Base-by-base conservation (phyloP, 2,888 invertebrate genomes). In the Dendrolimus pini region DNA sequence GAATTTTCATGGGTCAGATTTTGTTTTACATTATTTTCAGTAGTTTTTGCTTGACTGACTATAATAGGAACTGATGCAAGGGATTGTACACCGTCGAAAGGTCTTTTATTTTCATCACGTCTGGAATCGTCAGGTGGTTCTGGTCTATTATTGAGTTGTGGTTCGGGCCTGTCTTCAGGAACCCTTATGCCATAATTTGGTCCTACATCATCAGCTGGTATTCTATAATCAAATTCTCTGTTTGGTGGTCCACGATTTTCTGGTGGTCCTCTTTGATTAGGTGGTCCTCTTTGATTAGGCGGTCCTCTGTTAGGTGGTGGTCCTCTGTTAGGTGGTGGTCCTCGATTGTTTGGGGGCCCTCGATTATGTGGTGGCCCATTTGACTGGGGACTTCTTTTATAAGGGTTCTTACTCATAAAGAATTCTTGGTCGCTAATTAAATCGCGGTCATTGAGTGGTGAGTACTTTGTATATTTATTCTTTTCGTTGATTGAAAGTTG, bases 371-470 rank as follows among this genome's bases (percentile, higher is more conserved):
- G 63, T 0, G 66, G 66, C 0, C 64, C 65, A 60, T 54, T 60
- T 59, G 1, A 63, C 42, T 1, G 63, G 62, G 42, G 65, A 63
- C 59, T 64, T 58, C 61, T 60, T 8, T 62, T 56, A 8, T 47
- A 47, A 47, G 47, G 3, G 9, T 47, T 47, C 12, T 47, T 47
- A 12, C 12, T 47, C 0, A 10, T 9, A 47, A 10, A 47, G 47
- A 47, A 47, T 2, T 10, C 12, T 47, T 47, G 47, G 12, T 47
- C 47, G 12, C 12, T 47, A 47, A 47, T 47, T 47, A 47, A 10
- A 47, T 47, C 47, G 6, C 12, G 12, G 9, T 47, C 47, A 47
- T 47, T 9, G 12, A 47, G 2, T 47, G 47, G 47, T 41, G 59
- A 54, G 54, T 61, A 58, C 1, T 52, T 9, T 8, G 61, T 58